phyloP scores from a whole-genome alignment of 2,113 vertebrate species.

The Panthera uncia region DNA sequence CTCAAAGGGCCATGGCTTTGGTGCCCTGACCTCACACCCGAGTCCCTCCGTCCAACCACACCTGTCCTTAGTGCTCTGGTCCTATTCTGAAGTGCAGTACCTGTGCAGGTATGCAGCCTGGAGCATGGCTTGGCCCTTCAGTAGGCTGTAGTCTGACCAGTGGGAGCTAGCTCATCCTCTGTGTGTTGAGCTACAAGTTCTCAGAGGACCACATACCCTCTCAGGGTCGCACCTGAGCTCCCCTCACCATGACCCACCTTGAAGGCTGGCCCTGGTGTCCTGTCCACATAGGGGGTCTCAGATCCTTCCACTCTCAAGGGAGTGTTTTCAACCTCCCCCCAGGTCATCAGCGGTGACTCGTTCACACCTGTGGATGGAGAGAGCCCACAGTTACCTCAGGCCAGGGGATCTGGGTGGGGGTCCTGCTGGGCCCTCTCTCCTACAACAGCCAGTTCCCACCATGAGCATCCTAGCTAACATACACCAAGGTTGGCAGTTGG shows the following conservation, averaged over 20 bases:
- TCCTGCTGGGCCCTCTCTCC: background rate
- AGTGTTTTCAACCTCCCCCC: slow-evolving; percentile 98
- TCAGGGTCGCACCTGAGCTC: rapidly evolving
- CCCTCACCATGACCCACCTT: slow-evolving; percentile 87
- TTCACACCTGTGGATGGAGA: slow-evolving; percentile 86
- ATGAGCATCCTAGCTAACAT: background rate
- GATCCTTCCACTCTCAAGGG: slow-evolving; percentile 95
- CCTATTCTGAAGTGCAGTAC: background rate
- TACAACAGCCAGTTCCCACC: background rate
- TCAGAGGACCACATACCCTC: background rate
- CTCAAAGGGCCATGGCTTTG: background rate
- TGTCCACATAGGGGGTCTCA: slow-evolving; percentile 92
- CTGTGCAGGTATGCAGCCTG: rapidly evolving
- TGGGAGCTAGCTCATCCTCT: too few relatives aligned
- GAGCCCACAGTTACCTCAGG: background rate
- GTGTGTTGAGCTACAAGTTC: background rate
- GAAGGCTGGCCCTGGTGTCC: slow-evolving; percentile 96
- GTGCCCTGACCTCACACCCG: background rate
- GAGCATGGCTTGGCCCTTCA: background rate
- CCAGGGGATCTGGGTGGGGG: too few relatives aligned
- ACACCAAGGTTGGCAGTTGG: background rate
- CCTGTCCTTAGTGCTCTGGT: background rate
- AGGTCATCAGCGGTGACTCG: slow-evolving; percentile 98
- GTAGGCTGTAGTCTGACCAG: background rate
- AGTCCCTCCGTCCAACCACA: background rate